Conservation (phyloP, 1,140 invertebrate genomes). For the Calephelis virginiensis region DNA sequence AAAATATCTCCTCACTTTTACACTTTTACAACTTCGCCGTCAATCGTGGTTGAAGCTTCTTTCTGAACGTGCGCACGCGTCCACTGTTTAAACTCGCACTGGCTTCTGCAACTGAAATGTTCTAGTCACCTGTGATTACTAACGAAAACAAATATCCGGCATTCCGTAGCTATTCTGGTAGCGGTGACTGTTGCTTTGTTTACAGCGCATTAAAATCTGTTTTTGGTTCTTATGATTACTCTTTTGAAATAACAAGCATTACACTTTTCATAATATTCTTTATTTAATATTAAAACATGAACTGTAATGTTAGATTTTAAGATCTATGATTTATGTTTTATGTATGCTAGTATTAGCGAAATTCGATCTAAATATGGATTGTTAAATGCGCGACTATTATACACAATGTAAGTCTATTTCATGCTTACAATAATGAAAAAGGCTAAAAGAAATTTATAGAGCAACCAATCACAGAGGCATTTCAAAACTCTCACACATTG, state of each 20-base stretch:
- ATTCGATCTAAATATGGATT: no score
- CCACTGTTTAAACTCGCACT: slow-evolving; percentile 38
- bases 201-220: slow-evolving; percentile 48
- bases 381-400: no score
- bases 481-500: no score
- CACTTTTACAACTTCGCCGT: neutral
- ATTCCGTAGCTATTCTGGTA: slow-evolving; percentile 65
- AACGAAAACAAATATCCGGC: slow-evolving; percentile 62
- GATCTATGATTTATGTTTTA: no score
- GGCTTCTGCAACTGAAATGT: slow-evolving; percentile 24
- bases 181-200: slow-evolving; percentile 65
- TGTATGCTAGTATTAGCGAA: no score
- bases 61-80: slow-evolving; percentile 32
- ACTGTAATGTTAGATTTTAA: no score
- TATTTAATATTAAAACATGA: no score
- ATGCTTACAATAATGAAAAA: no score
- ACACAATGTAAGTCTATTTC: no score
- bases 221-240: slow-evolving; percentile 47
- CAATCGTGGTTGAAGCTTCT: neutral
- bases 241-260: slow-evolving; percentile 46
- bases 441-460: no score
- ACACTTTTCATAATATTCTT: no score
- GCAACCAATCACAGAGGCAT: no score
- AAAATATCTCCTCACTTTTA: slow-evolving; percentile 1
- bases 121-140: slow-evolving; percentile 43